phyloP scores from a whole-genome alignment of 2,888 invertebrate species.

The Rotaria magnacalcarata region DNA sequence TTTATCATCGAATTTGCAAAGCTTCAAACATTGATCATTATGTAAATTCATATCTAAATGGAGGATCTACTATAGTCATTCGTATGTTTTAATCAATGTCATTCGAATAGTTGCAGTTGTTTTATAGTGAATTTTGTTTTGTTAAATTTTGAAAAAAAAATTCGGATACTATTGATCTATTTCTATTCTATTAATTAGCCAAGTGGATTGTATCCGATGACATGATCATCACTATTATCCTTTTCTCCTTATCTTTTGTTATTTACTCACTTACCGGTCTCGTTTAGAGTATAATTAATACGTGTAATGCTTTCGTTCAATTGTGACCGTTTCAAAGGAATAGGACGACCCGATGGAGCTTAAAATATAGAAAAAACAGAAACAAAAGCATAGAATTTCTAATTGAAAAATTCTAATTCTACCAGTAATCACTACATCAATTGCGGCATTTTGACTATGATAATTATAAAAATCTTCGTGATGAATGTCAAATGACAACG shows the following conservation, averaged over 20 bases:
- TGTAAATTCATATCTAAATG: neutral
- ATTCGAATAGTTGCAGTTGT: neutral
- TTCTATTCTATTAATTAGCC: neutral
- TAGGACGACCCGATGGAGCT: constrained; percentile 2
- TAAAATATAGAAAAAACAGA: neutral
- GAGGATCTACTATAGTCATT: neutral
- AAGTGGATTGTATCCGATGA: neutral
- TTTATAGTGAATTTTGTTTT: neutral
- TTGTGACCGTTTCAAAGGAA: constrained; percentile 1
- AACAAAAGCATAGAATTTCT: neutral
- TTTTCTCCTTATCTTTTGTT: neutral
- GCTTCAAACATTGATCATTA: constrained; percentile 1
- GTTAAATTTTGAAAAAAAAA: neutral
- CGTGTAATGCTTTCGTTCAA: constrained; percentile 21
- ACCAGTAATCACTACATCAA: neutral
- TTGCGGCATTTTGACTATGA: neutral
- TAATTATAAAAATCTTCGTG: neutral
- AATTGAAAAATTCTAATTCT: neutral
- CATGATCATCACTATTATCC: neutral
- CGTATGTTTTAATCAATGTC: neutral
- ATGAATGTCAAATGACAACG: constrained; percentile 85
- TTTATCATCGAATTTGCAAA: neutral
- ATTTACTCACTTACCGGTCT: constrained; percentile 10
- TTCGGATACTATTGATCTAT: no score
- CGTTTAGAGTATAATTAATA: neutral